These are phyloP conservation scores for Limosa lapponica DNA, from an alignment of 2,797 vertebrate genomes.

Conservation along the genomic window DNA sequence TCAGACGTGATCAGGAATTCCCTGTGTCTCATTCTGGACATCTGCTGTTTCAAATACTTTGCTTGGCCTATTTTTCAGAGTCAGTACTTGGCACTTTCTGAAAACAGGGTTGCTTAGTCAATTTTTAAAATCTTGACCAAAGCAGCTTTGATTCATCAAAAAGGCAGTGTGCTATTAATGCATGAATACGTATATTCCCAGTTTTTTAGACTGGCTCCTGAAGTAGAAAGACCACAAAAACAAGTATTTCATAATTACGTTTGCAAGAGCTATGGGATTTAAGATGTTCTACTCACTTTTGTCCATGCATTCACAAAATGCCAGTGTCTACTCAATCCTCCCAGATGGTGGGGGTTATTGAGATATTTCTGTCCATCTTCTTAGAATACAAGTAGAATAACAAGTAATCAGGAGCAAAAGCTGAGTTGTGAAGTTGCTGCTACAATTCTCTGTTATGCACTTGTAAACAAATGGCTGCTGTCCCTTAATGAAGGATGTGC, in stretches of 20 bases:
- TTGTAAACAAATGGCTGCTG: neutral
- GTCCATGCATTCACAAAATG: neutral
- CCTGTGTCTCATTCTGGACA: neutral
- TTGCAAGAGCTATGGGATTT: rapidly evolving
- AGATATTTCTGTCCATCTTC: neutral
- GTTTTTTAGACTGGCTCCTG: neutral
- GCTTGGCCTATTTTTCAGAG: neutral
- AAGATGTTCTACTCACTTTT: neutral
- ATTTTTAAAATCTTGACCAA: neutral
- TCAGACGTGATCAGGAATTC: neutral
- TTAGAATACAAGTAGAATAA: neutral
- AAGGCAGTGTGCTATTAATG: neutral
- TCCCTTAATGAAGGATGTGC: neutral
- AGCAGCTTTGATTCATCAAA: neutral
- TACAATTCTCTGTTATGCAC: neutral
- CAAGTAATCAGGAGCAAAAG: neutral
- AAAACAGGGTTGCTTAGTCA: neutral
- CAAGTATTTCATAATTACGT: neutral
- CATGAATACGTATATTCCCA: neutral
- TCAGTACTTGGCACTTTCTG: neutral
- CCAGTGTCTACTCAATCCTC: neutral
- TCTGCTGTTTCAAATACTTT: neutral
- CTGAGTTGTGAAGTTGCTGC: neutral
- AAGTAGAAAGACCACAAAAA: neutral
- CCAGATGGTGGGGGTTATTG: neutral